Evolutionary conservation across 2,797 vertebrate species (phyloP).

Genomic region (Artibeus lituratus): DNA sequence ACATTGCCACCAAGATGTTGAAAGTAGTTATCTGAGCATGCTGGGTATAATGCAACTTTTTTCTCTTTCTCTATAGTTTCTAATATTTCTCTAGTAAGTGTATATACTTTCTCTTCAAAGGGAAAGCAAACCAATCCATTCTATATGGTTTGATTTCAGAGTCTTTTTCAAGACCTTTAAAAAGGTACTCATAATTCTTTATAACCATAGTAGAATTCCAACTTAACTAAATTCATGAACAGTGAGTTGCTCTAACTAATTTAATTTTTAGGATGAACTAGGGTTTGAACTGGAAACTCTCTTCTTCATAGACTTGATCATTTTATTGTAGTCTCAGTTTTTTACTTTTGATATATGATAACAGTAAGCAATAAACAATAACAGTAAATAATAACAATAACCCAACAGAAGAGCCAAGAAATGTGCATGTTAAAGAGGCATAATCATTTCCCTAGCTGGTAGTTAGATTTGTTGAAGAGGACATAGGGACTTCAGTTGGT

Average conservation of each 20-base stretch:
- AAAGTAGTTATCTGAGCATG: neutral
- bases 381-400: neutral
- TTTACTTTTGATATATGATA: neutral
- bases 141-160: neutral
- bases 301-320: neutral
- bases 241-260: neutral
- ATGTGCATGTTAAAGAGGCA: neutral
- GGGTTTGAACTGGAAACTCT: neutral
- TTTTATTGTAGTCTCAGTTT: neutral
- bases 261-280: neutral
- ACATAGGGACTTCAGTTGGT: neutral
- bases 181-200: neutral
- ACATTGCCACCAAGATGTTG: neutral
- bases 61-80: neutral
- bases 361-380: neutral
- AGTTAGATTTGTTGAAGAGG: neutral
- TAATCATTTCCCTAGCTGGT: neutral
- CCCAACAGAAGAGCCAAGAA: neutral
- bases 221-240: neutral
- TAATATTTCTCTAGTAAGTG: neutral
- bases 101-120: neutral
- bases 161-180: conserved; percentile 13
- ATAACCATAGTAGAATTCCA: neutral
- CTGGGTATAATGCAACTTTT: neutral
- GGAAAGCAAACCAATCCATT: neutral